Evolutionary conservation across 92 coral and sea anemone species (phyloP), one percentile per base, ranked within the genome.

Genomic region (Muricea muricata): DNA sequence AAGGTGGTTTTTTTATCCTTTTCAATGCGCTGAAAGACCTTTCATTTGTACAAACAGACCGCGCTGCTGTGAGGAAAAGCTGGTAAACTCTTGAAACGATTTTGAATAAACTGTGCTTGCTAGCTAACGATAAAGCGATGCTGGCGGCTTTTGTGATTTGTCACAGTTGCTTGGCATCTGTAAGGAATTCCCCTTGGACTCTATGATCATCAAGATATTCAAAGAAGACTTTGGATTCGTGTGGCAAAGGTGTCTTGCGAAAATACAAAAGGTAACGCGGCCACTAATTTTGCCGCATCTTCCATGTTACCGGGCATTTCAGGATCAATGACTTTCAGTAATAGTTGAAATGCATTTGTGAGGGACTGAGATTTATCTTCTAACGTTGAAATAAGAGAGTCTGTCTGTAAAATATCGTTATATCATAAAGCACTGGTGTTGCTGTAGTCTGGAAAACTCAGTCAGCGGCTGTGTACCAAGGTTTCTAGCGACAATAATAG

Each of bases 171-270:
- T 68, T n/a, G 28, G 1, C 75, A 68, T 68, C 75, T 68, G 75
- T 21, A 39, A n/a, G n/a, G n/a, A n/a, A n/a, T n/a, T n/a, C n/a
- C n/a, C n/a, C n/a, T n/a, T n/a, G 75, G 20, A 6, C 23, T 68
- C 28, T 68, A 30, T 32, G 75, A 0, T 68, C 9, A 66, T 66
- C 13, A 26, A 68, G 28, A 39, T 68, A 46, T 68, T 68, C 28
- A 68, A 68, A 68, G 75, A 66, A 66, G 73, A 68, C 75, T 32
- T 68, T 29, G 46, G 33, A 68, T 33, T 68, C 23, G 75, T 68
- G 75, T 68, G 40, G 75, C 75, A 21, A 1, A 68, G n/a, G 75
- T 68, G 75, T 68, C 75, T 68, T 68, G n/a, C 75, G 45, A 68
- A 68, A 68, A 68, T 68, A 68, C 75, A 4, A 46, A 68, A 68